Evolutionary conservation across 2,113 vertebrate species (phyloP), one percentile per base, ranked within the genome.

Genomic region (Piprites chloris): DNA sequence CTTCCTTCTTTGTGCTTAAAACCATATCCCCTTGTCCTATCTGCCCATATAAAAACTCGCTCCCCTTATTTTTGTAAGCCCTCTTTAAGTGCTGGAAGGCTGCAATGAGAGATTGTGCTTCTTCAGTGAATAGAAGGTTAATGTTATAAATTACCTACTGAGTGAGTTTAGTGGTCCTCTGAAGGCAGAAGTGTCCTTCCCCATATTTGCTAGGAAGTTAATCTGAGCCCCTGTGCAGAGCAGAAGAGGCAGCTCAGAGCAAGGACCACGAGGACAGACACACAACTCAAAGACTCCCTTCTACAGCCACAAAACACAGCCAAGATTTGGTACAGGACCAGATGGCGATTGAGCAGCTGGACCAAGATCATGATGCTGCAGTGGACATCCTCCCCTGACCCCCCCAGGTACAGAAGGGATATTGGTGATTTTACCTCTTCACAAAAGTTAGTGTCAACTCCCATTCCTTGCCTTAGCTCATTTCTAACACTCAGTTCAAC

Each of bases 371-470:
- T 3, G 71, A 17, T 63, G 44, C 72, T 84, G 72, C 63, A 80
- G 6, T 20, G 53, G 46, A 71, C 42, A 16, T 47, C 67, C 75
- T 80, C 23, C 41, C 37, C 62, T 28, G 23, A 30, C 7, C 47
- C n/a, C 44, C 49, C 58, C n/a, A 4, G 0, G 0, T 27, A 26
- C n/a, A 76, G 17, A 32, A 53, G 42, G 8, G 35, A 53, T 11
- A 17, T 2, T 17, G 9, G 42, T 50, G 47, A 61, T 61, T 90
- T 72, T 18, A 44, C 4, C 46, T 50, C 63, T 63, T 62, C 56
- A 67, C 69, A 86, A 62, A 73, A 79, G 30, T 28, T 80, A 35
- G 26, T 8, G 9, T 28, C 67, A 72, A 2, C 35, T 81, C 77
- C 42, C 42, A 30, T 8, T 67, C 88, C 42, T 68, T 50, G 61